A percentile compares a stretch with the other conserved stretches of the same genome.
Evolutionary conservation across 2,797 vertebrate genomes (phyloP).

Genomic region (Tapera naevia): DNA sequence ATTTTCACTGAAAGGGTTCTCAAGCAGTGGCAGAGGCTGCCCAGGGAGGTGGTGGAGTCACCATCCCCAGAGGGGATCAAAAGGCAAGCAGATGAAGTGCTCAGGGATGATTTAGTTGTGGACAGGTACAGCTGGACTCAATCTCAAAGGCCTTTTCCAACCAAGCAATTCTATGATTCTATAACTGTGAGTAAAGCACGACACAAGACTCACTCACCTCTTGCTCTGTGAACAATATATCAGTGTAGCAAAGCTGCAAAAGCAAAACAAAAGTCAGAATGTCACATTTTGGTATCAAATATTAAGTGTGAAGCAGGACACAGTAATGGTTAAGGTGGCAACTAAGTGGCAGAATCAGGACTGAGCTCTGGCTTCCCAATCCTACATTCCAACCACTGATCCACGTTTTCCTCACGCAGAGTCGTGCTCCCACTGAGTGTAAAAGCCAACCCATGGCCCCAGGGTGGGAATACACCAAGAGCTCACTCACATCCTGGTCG

Average conservation of each 20-base stretch:
- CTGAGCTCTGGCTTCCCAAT: not conserved
- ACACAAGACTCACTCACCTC: slow-evolving; percentile 81
- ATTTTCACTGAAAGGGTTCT: too few species aligned
- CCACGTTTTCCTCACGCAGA: not conserved
- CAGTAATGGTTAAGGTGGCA: not conserved
- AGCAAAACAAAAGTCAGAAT: not conserved
- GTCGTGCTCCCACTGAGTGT: fast-evolving
- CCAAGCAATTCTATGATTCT: too few species aligned
- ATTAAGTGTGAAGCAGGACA: not conserved
- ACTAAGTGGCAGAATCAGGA: not conserved
- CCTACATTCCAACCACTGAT: not conserved
- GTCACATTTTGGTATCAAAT: not conserved
- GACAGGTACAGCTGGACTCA: too few species aligned
- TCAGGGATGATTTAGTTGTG: too few species aligned
- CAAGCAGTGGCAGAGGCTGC: too few species aligned
- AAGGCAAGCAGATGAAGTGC: too few species aligned
- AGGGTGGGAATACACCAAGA: not conserved
- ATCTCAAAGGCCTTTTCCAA: too few species aligned
- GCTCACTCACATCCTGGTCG: slow-evolving; percentile 90
- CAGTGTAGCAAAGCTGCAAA: slow-evolving; percentile 94
- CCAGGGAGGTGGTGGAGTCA: too few species aligned
- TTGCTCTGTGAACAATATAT: slow-evolving; percentile 98
- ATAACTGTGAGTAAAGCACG: not conserved
- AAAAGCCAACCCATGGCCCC: not conserved
- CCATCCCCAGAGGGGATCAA: too few species aligned